These are phyloP conservation scores for Sphaeramia orbicularis DNA, from an alignment of 2,797 vertebrate genomes.

Conservation along the genomic window DNA sequence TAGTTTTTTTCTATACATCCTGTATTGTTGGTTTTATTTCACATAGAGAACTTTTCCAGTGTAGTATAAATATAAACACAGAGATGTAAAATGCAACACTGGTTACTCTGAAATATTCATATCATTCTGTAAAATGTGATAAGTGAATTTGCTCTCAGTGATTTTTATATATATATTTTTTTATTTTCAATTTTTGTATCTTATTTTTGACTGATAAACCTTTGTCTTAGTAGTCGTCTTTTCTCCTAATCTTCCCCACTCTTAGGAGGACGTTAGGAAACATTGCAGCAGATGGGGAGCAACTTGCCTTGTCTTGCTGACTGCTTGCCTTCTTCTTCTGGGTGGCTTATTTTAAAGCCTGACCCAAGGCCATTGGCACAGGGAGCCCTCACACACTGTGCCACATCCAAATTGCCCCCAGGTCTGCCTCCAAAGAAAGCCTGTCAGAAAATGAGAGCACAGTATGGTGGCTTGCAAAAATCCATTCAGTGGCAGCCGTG, in stretches of 20 bases:
- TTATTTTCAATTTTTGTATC: too few species aligned
- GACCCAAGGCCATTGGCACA: conserved; percentile 58
- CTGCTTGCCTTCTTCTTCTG: conserved; percentile 36
- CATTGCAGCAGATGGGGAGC: conserved; percentile 47
- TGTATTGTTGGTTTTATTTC: too few species aligned
- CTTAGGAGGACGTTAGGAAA: conserved; percentile 12
- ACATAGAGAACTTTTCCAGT: too few species aligned
- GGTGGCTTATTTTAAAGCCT: conserved; percentile 55
- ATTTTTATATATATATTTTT: too few species aligned
- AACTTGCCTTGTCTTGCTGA: conserved; percentile 27
- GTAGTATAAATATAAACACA: too few species aligned
- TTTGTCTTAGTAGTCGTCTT: too few species aligned
- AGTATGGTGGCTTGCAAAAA: conserved; percentile 53
- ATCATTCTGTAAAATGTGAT: too few species aligned
- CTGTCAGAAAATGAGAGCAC: conserved; percentile 62
- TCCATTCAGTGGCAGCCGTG: conserved; percentile 3
- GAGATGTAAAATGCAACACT: too few species aligned
- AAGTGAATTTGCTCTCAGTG: too few species aligned
- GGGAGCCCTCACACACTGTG: conserved; percentile 27
- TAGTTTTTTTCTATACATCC: too few species aligned
- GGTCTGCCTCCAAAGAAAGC: conserved; percentile 51
- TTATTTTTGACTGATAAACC: too few species aligned
- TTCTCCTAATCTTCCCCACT: conserved; percentile 7
- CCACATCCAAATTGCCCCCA: conserved; percentile 45
- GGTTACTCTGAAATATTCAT: too few species aligned